Percentiles rank a stretch among this genome's conserved stretches.
These are phyloP conservation scores for Philopotamus ludificatus DNA, from an alignment of 1,140 invertebrate species.

Conservation along the genomic window DNA sequence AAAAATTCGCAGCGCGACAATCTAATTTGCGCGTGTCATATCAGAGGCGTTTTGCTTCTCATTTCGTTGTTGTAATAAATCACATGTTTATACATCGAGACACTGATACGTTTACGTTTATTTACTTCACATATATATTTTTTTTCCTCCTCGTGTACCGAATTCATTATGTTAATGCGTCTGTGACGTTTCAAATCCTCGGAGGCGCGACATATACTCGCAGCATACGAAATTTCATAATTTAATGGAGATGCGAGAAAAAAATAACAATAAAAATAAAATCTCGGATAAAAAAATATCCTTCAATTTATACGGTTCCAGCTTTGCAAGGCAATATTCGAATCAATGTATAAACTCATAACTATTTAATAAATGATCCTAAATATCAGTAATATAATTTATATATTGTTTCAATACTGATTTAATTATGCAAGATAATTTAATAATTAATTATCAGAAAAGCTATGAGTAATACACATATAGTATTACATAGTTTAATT, in stretches of 20 bases:
- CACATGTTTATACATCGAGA: background rate
- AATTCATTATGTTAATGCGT: constrained; percentile 27
- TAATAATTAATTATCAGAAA: too few species aligned
- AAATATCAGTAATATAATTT: too few species aligned
- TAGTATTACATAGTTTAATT: too few species aligned
- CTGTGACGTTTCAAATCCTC: constrained; percentile 2
- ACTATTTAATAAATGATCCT: too few species aligned
- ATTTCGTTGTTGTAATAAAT: background rate
- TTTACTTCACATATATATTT: background rate
- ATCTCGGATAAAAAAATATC: background rate
- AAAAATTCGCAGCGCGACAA: background rate
- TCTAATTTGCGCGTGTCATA: background rate
- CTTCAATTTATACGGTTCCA: background rate
- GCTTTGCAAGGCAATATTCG: too few species aligned
- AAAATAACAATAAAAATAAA: constrained; percentile 14
- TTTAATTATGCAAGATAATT: too few species aligned
- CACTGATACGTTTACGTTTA: background rate
- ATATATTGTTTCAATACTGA: too few species aligned
- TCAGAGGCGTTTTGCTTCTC: background rate
- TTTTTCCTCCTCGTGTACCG: background rate
- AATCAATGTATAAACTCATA: too few species aligned
- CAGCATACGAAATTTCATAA: background rate
- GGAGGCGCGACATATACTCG: background rate
- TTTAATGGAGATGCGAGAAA: constrained; percentile 16
- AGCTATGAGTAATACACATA: too few species aligned